These are phyloP conservation scores for Gadopsis marmoratus DNA, from an alignment of 2,797 vertebrate genomes.

Conservation along the genomic window DNA sequence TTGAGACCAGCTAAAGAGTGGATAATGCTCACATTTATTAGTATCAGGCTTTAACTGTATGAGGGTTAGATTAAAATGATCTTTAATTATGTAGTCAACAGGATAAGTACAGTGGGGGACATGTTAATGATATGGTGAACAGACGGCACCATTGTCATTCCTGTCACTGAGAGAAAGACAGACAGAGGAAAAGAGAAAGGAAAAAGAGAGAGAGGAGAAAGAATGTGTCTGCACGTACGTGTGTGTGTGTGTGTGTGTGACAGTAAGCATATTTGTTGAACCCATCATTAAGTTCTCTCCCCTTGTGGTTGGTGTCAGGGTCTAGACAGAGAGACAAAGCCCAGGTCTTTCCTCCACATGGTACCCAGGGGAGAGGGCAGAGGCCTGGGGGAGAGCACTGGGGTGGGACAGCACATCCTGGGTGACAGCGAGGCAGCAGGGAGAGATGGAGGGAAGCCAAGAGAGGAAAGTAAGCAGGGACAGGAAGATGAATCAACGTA, in stretches of 20 bases:
- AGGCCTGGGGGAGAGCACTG: constrained; percentile 60
- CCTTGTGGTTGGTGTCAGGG: constrained; percentile 76
- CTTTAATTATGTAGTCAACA: constrained; percentile 66
- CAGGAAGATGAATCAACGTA: constrained; percentile 43
- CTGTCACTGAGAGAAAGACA: constrained; percentile 59
- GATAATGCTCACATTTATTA: constrained; percentile 59
- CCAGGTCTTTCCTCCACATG: constrained; percentile 70
- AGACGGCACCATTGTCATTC: constrained; percentile 74
- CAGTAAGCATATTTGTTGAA: constrained; percentile 75
- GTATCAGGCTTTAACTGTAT: constrained; percentile 54
- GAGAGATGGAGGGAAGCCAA: constrained; percentile 16
- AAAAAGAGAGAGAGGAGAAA: constrained; percentile 35
- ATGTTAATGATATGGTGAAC: constrained; percentile 75
- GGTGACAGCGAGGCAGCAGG: constrained; percentile 65
- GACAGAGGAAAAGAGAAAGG: constrained; percentile 26
- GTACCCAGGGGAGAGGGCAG: constrained; percentile 76
- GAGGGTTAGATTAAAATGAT: constrained; percentile 72
- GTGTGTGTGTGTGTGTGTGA: constrained; percentile 7
- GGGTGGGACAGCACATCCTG: constrained; percentile 53
- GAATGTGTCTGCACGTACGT: constrained; percentile 1
- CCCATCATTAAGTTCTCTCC: constrained; percentile 81
- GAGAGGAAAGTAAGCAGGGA: constrained; percentile 14
- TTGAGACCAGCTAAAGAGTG: constrained; percentile 31
- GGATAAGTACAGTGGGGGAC: constrained; percentile 68
- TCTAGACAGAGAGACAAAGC: constrained; percentile 79